A percentile compares a stretch with the other conserved stretches of the same genome.
Evolutionary conservation across 2,797 vertebrate genomes (phyloP).

Genomic region (Pygocentrus nattereri): DNA sequence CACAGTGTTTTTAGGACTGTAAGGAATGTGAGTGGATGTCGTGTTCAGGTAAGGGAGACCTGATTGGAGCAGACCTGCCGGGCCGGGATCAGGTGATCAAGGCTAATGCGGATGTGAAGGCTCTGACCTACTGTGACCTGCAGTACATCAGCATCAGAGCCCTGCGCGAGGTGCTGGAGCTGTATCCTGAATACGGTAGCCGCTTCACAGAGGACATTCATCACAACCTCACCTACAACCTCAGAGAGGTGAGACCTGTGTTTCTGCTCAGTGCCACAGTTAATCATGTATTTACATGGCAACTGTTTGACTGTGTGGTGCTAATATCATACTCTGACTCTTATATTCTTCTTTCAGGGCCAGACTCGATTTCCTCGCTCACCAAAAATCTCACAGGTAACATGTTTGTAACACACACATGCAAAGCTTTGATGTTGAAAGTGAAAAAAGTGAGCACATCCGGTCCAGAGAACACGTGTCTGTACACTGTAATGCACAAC

Average conservation of each 20-base stretch:
- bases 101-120: conserved; percentile 94
- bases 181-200: conserved; percentile 92
- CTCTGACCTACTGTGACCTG: conserved; percentile 94
- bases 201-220: conserved; percentile 90
- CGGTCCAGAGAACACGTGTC: too few species aligned
- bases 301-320: background rate
- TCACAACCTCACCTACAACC: conserved; percentile 95
- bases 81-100: conserved; percentile 89
- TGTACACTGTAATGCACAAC: too few species aligned
- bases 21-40: background rate
- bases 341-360: conserved; percentile 74
- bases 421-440: too few species aligned
- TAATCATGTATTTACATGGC: background rate
- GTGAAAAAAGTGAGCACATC: too few species aligned
- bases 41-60: conserved; percentile 90
- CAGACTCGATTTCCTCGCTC: conserved; percentile 80
- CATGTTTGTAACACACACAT: background rate
- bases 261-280: background rate
- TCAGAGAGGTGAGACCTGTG: conserved; percentile 84
- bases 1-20: background rate
- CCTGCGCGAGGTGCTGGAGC: conserved; percentile 88
- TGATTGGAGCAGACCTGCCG: conserved; percentile 92
- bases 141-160: conserved; percentile 90
- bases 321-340: conserved; percentile 28
- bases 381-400: conserved; percentile 82